A percentile compares a stretch with the other conserved stretches of the same genome.
Conservation (phyloP, 2,888 invertebrate genomes). For the Drosophila formosana region DNA sequence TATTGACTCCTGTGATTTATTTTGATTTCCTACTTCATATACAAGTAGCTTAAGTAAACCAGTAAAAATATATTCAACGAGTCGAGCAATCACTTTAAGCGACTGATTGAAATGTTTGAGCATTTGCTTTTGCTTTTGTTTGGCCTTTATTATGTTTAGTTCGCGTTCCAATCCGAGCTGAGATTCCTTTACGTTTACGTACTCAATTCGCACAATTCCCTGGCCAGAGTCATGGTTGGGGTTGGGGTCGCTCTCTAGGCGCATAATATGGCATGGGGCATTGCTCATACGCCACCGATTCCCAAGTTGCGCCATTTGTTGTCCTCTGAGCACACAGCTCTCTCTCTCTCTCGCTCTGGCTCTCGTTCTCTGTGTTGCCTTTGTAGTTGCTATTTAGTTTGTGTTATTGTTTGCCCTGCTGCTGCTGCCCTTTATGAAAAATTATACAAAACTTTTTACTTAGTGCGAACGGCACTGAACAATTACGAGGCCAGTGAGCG, state of each 20-base stretch:
- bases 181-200: slow-evolving; percentile 9
- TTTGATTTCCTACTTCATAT: too few species aligned
- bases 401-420: slow-evolving; percentile 40
- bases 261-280: slow-evolving; percentile 47
- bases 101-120: slow-evolving; percentile 2
- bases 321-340: slow-evolving; percentile 24
- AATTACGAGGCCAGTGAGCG: slow-evolving; percentile 65
- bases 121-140: slow-evolving; percentile 1
- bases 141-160: neutral
- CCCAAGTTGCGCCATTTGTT: slow-evolving; percentile 63
- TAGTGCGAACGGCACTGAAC: slow-evolving; percentile 62
- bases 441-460: slow-evolving; percentile 79
- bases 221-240: slow-evolving; percentile 2
- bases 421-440: slow-evolving; percentile 61
- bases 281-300: slow-evolving; percentile 66
- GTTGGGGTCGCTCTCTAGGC: slow-evolving; percentile 21
- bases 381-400: slow-evolving; percentile 48
- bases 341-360: slow-evolving; percentile 1
- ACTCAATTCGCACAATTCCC: slow-evolving; percentile 19
- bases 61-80: too few species aligned
- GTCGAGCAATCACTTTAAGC: slow-evolving; percentile 2
- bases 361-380: slow-evolving; percentile 12
- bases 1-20: too few species aligned
- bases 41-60: too few species aligned
- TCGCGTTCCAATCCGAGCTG: slow-evolving; percentile 12